phyloP scores from a whole-genome alignment of 2,888 invertebrate genomes.

The Calephelis perditalis region DNA sequence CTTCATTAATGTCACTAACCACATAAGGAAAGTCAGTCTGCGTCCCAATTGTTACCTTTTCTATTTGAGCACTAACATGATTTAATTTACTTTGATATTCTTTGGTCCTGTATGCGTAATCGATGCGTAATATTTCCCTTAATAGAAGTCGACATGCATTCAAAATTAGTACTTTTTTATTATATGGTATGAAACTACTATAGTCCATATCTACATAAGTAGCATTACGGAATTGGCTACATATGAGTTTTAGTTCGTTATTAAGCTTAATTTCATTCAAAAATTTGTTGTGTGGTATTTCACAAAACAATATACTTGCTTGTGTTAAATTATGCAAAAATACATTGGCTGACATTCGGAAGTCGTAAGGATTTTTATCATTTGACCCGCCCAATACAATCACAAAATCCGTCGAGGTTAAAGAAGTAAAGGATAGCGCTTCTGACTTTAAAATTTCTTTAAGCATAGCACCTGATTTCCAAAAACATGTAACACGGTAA shows the following conservation, averaged over 20 bases:
- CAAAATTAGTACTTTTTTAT: background rate
- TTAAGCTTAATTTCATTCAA: background rate
- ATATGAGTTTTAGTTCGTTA: background rate
- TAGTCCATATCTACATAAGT: too few species aligned
- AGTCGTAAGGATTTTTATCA: background rate
- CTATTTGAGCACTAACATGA: background rate
- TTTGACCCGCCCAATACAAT: background rate
- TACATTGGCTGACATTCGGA: background rate
- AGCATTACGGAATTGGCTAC: too few species aligned
- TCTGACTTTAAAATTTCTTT: background rate
- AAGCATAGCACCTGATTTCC: background rate
- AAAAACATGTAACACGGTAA: background rate
- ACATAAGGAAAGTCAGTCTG: background rate
- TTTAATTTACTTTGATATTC: too few species aligned
- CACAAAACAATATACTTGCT: background rate
- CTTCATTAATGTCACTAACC: background rate
- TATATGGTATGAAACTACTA: too few species aligned
- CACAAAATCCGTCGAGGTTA: background rate
- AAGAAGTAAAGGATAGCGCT: background rate
- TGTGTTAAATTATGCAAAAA: background rate
- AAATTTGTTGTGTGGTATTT: background rate
- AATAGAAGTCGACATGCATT: background rate
- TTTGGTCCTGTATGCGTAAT: too few species aligned
- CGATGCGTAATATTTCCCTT: background rate
- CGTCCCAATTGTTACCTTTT: background rate